Evolutionary conservation across 2,797 vertebrate species (phyloP).

Genomic region (Gymnopithys bicolor): DNA sequence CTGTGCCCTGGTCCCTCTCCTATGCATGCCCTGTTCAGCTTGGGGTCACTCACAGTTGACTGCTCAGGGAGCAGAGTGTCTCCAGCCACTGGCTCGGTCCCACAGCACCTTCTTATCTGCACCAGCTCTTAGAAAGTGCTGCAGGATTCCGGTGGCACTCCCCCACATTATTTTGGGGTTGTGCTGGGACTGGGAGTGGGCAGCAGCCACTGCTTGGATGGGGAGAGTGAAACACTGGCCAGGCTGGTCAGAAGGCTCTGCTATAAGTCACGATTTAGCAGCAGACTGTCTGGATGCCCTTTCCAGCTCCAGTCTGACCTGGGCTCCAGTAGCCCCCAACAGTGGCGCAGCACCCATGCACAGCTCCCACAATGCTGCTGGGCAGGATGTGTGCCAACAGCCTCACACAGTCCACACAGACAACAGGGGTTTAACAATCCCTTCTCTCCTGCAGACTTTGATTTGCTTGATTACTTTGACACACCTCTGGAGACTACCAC

Average conservation of each 20-base stretch:
- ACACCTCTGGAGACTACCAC: conserved; percentile 48
- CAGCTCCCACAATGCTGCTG: not conserved
- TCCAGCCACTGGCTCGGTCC: not conserved
- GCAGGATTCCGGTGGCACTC: not conserved
- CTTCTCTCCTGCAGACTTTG: not conserved
- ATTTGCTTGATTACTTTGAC: conserved; percentile 61
- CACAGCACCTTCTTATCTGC: not conserved
- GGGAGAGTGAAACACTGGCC: not conserved
- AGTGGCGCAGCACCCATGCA: rapidly evolving
- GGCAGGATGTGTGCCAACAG: rapidly evolving
- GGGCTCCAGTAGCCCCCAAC: not conserved
- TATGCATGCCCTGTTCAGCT: not conserved
- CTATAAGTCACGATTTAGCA: rapidly evolving
- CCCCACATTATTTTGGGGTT: not conserved
- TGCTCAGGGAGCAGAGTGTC: not conserved
- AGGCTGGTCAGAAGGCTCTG: not conserved
- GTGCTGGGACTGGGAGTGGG: not conserved
- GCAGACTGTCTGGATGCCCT: not conserved
- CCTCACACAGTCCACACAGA: rapidly evolving
- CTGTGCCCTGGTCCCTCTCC: not conserved
- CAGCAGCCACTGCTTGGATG: not conserved
- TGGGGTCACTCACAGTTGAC: rapidly evolving
- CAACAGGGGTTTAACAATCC: not conserved
- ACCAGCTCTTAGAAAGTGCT: not conserved
- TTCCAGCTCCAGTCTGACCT: rapidly evolving